phyloP scores from a whole-genome alignment of 2,888 invertebrate genomes.

The Fragum sueziense region DNA sequence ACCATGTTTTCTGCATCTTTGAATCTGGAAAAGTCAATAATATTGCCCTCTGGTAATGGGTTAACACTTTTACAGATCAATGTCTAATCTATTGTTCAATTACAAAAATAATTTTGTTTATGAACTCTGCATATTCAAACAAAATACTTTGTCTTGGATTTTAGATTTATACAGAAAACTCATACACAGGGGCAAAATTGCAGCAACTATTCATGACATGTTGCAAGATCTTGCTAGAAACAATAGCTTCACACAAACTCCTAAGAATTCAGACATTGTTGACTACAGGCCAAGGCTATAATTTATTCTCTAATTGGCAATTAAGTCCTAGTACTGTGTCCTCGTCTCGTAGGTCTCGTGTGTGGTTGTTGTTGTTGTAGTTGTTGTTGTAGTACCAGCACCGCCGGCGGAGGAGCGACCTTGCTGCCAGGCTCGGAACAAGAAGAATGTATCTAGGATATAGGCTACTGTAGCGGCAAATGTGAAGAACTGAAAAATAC shows the following conservation, averaged over 20 bases:
- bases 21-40: too few species aligned
- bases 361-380: conserved; percentile 71
- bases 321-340: conserved; percentile 67
- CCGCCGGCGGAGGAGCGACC: conserved; percentile 49
- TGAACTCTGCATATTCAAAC: too few species aligned
- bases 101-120: too few species aligned
- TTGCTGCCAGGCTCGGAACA: conserved; percentile 75
- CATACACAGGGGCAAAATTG: too few species aligned
- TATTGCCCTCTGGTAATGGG: too few species aligned
- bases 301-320: not conserved
- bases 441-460: conserved; percentile 77
- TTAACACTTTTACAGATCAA: too few species aligned
- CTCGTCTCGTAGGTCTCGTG: conserved; percentile 68
- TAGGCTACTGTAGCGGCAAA: conserved; percentile 75
- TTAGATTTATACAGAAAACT: too few species aligned
- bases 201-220: too few species aligned
- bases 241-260: not conserved
- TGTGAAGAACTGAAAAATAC: conserved; percentile 75
- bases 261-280: not conserved
- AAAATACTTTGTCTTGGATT: too few species aligned
- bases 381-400: conserved; percentile 65
- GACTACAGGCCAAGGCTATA: not conserved
- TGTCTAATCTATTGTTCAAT: too few species aligned
- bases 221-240: not conserved
- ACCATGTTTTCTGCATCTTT: too few species aligned